Percentiles rank a stretch among this genome's conserved stretches.
Evolutionary conservation across 2,113 vertebrate genomes (phyloP).

Genomic region (Neodon shergylaensis): DNA sequence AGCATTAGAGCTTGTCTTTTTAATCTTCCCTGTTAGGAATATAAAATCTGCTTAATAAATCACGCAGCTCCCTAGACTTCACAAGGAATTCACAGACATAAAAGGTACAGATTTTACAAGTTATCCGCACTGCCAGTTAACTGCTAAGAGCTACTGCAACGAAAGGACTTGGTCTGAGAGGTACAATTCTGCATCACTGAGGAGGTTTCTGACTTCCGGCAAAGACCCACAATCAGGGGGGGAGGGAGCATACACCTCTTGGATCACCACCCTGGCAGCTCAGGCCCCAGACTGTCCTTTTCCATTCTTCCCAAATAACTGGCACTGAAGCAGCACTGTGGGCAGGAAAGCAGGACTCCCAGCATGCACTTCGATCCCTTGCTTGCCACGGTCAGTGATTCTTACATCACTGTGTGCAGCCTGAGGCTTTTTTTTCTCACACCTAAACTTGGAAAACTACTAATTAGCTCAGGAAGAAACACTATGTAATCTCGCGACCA

Average conservation of each 20-base stretch:
- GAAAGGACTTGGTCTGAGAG: conserved; percentile 11
- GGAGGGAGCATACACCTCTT: not conserved
- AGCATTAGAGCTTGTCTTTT: conserved; percentile 33
- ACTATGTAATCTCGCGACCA: not conserved
- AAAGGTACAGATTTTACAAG: conserved; percentile 13
- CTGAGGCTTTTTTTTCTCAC: not conserved
- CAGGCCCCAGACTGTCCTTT: conserved; percentile 4
- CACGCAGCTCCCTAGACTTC: conserved; percentile 36
- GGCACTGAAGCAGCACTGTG: not conserved
- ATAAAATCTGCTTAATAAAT: conserved; percentile 57
- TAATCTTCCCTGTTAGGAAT: conserved; percentile 50
- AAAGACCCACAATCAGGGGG: not conserved
- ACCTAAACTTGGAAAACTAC: conserved; percentile 23
- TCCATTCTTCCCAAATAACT: not conserved
- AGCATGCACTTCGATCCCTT: not conserved
- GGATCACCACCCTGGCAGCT: not conserved
- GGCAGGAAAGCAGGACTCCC: not conserved
- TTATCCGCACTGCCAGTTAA: conserved; percentile 4
- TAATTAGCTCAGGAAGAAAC: conserved; percentile 39
- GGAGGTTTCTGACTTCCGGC: not conserved
- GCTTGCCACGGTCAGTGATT: not conserved
- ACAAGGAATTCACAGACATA: conserved; percentile 32
- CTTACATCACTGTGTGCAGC: not conserved
- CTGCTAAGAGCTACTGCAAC: not conserved
- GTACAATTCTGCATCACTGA: conserved; percentile 38